phyloP scores from a whole-genome alignment of 2,888 invertebrate genomes.

The Deilephila porcellus region DNA sequence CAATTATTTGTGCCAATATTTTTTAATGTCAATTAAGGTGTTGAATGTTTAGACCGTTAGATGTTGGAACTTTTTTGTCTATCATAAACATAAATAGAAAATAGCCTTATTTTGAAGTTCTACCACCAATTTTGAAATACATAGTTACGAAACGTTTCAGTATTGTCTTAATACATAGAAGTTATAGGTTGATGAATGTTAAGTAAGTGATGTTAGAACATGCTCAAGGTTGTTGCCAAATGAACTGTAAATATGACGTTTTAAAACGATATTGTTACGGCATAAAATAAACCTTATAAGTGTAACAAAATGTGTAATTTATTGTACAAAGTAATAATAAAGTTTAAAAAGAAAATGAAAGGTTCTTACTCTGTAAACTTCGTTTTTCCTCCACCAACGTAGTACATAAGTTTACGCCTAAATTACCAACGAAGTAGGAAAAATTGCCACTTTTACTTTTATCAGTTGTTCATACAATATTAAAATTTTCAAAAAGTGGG shows the following conservation, averaged over 20 bases:
- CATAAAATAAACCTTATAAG: constrained; percentile 11
- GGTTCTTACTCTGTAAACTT: not conserved
- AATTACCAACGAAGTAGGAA: no score
- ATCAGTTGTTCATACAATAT: no score
- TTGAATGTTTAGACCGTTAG: constrained; percentile 17
- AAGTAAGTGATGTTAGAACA: not conserved
- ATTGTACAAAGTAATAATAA: constrained; percentile 30
- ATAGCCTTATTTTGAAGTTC: constrained; percentile 1
- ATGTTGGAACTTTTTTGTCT: constrained; percentile 21
- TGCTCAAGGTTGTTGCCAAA: constrained; percentile 31
- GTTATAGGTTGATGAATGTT: not conserved
- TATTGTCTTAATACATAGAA: not conserved
- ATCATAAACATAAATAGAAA: constrained; percentile 11
- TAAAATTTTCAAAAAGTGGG: no score
- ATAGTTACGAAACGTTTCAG: not conserved
- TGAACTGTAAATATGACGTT: constrained; percentile 16
- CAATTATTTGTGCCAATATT: constrained; percentile 29
- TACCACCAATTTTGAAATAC: not conserved
- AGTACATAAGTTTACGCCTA: no score
- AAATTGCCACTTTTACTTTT: no score
- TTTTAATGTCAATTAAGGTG: constrained; percentile 28
- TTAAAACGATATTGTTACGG: constrained; percentile 16
- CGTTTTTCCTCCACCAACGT: no score
- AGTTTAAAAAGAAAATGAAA: not conserved
- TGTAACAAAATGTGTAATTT: constrained; percentile 28